Conservation (phyloP, 2,888 invertebrate species). For the Orchestes rusci region DNA sequence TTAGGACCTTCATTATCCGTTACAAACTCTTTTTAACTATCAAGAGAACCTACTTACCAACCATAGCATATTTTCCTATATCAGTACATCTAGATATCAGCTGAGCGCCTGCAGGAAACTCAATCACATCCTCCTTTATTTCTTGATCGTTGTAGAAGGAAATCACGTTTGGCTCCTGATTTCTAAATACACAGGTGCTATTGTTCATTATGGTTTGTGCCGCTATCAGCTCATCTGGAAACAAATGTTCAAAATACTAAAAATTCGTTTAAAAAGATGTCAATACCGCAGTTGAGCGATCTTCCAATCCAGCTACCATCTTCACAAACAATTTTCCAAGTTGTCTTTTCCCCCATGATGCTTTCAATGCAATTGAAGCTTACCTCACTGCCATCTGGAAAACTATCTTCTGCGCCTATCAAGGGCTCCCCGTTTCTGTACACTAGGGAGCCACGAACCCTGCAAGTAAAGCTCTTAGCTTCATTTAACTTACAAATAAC, state of each 20-base stretch:
- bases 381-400: conserved; percentile 76
- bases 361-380: conserved; percentile 77
- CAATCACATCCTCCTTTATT: conserved; percentile 66
- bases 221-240: conserved; percentile 37
- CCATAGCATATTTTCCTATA: conserved; percentile 79
- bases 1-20: conserved; percentile 62
- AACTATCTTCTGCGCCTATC: conserved; percentile 58
- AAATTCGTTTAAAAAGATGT: background rate
- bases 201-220: conserved; percentile 44
- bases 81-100: conserved; percentile 64
- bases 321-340: conserved; percentile 80
- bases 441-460: conserved; percentile 71
- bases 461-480: too few species aligned
- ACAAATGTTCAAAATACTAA: conserved; percentile 13
- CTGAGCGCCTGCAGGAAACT: conserved; percentile 64
- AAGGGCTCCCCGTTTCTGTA: conserved; percentile 66
- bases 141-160: conserved; percentile 75
- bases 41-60: conserved; percentile 35
- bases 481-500: conserved; percentile 1
- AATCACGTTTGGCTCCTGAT: conserved; percentile 71
- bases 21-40: too few species aligned
- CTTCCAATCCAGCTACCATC: conserved; percentile 80
- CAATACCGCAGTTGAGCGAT: conserved; percentile 69
- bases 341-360: conserved; percentile 72
- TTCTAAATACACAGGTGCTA: conserved; percentile 67